phyloP scores from a whole-genome alignment of 2,113 vertebrate genomes.

The Accipiter cooperii region DNA sequence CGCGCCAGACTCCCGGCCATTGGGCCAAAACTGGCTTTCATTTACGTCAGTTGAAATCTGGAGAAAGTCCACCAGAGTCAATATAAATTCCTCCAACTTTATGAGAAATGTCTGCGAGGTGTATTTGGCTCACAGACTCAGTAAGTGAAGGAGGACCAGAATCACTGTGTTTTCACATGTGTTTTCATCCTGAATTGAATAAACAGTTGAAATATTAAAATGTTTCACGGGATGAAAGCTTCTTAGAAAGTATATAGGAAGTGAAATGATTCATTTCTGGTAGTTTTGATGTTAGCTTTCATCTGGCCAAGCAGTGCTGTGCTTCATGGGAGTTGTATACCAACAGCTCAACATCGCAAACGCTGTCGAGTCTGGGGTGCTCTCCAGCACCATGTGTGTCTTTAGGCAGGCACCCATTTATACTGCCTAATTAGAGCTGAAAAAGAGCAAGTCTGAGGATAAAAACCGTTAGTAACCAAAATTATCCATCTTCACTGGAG shows the following conservation, averaged over 20 bases:
- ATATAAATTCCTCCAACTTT: not conserved
- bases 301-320: not conserved
- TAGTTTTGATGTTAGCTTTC: not conserved
- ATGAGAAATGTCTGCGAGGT: not conserved
- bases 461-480: not conserved
- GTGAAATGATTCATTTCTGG: not conserved
- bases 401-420: not conserved
- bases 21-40: not conserved
- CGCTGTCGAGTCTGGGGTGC: rapidly evolving
- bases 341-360: not conserved
- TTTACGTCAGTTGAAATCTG: not conserved
- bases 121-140: not conserved
- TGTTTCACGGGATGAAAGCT: not conserved
- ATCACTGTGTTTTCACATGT: not conserved
- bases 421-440: not conserved
- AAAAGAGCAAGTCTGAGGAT: not conserved
- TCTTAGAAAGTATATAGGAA: not conserved
- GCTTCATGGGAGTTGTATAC: not conserved
- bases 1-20: rapidly evolving
- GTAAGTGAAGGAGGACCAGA: not conserved
- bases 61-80: not conserved
- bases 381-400: not conserved
- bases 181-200: not conserved
- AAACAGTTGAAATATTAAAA: not conserved
- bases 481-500: not conserved